These are phyloP conservation scores for Meda fulgida DNA, from an alignment of 2,797 vertebrate genomes.

Conservation along the genomic window DNA sequence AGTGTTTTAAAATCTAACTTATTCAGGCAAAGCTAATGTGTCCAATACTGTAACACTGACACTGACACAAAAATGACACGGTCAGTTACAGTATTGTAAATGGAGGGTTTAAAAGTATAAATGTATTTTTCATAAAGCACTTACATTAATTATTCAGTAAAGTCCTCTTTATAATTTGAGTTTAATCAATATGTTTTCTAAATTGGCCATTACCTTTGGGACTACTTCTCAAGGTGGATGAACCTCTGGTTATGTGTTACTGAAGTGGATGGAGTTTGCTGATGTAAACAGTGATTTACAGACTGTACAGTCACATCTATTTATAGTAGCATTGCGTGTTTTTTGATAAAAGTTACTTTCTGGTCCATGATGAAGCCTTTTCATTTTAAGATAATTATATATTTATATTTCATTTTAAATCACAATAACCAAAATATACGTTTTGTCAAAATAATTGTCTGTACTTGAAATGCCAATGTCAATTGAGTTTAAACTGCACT, in stretches of 20 bases:
- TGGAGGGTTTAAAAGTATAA: too few species aligned
- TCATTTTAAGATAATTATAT: too few species aligned
- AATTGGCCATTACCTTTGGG: neutral
- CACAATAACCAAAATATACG: neutral
- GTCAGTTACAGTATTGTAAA: neutral
- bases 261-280: neutral
- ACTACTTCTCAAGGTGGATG: neutral
- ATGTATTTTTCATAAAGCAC: constrained; percentile 1
- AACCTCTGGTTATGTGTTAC: neutral
- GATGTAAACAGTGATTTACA: neutral
- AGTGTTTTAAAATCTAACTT: too few species aligned
- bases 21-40: too few species aligned
- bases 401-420: too few species aligned
- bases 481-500: neutral
- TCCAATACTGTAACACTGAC: too few species aligned
- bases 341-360: neutral
- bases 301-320: neutral
- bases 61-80: neutral
- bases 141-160: constrained; percentile 11
- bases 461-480: neutral
- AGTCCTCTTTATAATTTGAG: neutral
- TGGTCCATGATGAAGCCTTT: too few species aligned
- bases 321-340: neutral
- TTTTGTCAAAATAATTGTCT: neutral
- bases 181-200: constrained; percentile 9